Evolutionary conservation across 2,797 vertebrate genomes (phyloP).

Genomic region (Cynodonichthys magdalenae): DNA sequence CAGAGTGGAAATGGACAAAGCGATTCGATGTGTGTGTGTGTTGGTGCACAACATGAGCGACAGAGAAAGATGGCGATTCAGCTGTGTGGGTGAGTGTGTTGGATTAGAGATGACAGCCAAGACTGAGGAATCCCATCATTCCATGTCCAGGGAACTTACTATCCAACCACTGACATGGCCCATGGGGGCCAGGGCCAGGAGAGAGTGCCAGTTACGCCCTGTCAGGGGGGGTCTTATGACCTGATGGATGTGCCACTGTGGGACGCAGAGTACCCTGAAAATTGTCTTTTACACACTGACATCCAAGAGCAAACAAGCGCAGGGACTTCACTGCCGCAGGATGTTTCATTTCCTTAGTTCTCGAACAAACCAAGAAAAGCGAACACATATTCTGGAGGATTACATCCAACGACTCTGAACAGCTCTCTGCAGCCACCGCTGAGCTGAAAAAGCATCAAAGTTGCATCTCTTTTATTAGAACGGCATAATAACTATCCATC

Average conservation of each 20-base stretch:
- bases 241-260: constrained; percentile 71
- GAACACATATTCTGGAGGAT: constrained; percentile 11
- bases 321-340: constrained; percentile 11
- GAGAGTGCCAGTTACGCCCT: constrained; percentile 57
- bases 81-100: constrained; percentile 69
- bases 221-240: constrained; percentile 70
- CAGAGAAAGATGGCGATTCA: constrained; percentile 72
- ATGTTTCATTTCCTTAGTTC: constrained; percentile 13
- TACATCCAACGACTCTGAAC: neutral
- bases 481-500: constrained; percentile 73
- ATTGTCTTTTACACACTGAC: constrained; percentile 34
- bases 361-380: neutral
- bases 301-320: constrained; percentile 27
- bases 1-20: constrained; percentile 9
- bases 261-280: constrained; percentile 55
- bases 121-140: constrained; percentile 76
- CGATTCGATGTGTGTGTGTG: constrained; percentile 21
- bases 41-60: constrained; percentile 26
- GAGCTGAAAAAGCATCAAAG: constrained; percentile 62
- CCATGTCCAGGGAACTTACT: constrained; percentile 65
- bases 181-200: constrained; percentile 47
- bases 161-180: constrained; percentile 55
- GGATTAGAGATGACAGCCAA: constrained; percentile 78
- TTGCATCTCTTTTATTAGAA: constrained; percentile 71
- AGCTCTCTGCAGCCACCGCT: constrained; percentile 35